Evolutionary conservation across 2,888 invertebrate species (phyloP).

Genomic region (Empis stercorea): DNA sequence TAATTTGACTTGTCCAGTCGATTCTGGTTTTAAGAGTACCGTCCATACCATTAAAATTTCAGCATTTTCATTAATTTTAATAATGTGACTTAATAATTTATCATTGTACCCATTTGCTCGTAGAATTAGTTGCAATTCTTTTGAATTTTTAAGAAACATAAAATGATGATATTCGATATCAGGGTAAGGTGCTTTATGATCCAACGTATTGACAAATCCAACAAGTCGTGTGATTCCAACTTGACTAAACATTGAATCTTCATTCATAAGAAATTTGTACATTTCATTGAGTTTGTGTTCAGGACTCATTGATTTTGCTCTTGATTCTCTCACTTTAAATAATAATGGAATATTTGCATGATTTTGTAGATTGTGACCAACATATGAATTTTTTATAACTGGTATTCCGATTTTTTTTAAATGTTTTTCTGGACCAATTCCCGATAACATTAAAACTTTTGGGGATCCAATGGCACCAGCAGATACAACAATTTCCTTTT

Average conservation of each 20-base stretch:
- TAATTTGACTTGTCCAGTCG: slow-evolving; percentile 43
- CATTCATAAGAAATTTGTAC: slow-evolving; percentile 32
- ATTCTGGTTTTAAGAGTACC: slow-evolving; percentile 38
- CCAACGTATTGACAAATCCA: slow-evolving; percentile 40
- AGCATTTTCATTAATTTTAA: slow-evolving; percentile 12
- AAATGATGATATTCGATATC: slow-evolving; percentile 34
- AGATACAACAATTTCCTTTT: slow-evolving; percentile 19
- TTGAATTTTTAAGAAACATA: slow-evolving; percentile 23
- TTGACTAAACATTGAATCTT: slow-evolving; percentile 15
- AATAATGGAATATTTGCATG: slow-evolving; percentile 44
- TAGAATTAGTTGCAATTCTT: background rate
- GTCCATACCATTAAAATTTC: slow-evolving; percentile 33
- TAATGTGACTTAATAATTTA: slow-evolving; percentile 6
- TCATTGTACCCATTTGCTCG: slow-evolving; percentile 1
- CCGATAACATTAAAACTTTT: slow-evolving; percentile 21
- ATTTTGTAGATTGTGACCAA: slow-evolving; percentile 64
- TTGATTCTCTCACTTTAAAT: slow-evolving; percentile 26
- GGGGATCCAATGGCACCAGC: slow-evolving; percentile 31
- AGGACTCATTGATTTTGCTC: slow-evolving; percentile 2
- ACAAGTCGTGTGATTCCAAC: slow-evolving; percentile 31
- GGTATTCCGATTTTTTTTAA: slow-evolving; percentile 15
- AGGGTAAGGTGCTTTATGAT: slow-evolving; percentile 34
- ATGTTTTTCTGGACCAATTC: slow-evolving; percentile 18
- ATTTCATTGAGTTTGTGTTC: slow-evolving; percentile 12
- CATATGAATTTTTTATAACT: slow-evolving; percentile 25